phyloP scores from a whole-genome alignment of 2,113 vertebrate genomes.

The Kryptolebias marmoratus region DNA sequence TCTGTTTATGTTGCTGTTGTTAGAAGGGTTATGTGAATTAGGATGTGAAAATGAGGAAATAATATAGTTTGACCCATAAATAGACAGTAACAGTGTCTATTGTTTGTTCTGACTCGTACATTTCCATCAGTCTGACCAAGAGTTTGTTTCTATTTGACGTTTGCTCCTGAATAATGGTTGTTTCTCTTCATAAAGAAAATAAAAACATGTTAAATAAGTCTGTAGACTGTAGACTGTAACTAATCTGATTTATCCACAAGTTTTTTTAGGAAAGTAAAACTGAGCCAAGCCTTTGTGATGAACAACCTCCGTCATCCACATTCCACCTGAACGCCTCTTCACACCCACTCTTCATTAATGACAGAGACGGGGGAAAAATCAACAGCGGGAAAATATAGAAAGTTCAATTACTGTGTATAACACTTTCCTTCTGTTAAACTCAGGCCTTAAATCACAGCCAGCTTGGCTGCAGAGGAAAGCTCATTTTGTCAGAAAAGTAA shows the following conservation, averaged over 20 bases:
- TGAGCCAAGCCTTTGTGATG: constrained; percentile 11
- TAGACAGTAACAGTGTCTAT: too few relatives aligned
- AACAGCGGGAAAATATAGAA: constrained; percentile 24
- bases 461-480: constrained; percentile 49
- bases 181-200: constrained; percentile 14
- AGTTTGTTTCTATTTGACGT: not conserved
- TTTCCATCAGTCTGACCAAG: too few relatives aligned
- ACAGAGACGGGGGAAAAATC: constrained; percentile 15
- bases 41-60: too few relatives aligned
- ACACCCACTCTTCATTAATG: constrained; percentile 5
- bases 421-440: constrained; percentile 37
- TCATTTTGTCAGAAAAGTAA: constrained; percentile 68
- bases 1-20: too few relatives aligned
- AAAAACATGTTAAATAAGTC: not conserved
- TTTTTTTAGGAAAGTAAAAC: constrained; percentile 12
- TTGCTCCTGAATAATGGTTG: not conserved
- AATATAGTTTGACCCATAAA: too few relatives aligned
- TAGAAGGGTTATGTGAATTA: too few relatives aligned
- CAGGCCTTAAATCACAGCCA: constrained; percentile 45
- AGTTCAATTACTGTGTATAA: constrained; percentile 41
- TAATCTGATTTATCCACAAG: not conserved
- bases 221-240: not conserved
- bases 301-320: not conserved
- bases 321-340: constrained; percentile 5
- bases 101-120: too few relatives aligned